These are phyloP conservation scores for Heliconius charithonia DNA, from an alignment of 2,888 invertebrate genomes.

Conservation along the genomic window DNA sequence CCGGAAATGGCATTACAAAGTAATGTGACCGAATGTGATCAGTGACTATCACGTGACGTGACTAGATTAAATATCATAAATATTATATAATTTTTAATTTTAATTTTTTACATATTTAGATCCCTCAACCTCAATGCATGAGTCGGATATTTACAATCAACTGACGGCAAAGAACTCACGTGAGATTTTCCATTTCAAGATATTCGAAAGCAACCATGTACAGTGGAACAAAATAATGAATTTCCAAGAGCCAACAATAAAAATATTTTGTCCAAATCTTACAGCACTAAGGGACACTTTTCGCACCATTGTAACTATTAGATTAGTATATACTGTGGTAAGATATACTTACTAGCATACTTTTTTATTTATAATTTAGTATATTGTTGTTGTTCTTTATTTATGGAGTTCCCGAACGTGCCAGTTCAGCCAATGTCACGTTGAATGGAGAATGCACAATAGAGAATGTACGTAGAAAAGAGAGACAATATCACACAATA, in stretches of 20 bases:
- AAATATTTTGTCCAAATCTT: conserved; percentile 80
- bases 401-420: no score
- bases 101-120: not conserved
- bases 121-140: conserved; percentile 51
- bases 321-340: conserved; percentile 81
- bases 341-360: not conserved
- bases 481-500: no score
- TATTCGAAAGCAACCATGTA: conserved; percentile 78
- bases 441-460: no score
- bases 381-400: no score
- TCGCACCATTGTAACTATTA: conserved; percentile 75
- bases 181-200: conserved; percentile 67
- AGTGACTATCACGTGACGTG: not conserved
- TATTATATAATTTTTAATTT: not conserved
- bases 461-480: no score
- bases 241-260: conserved; percentile 79
- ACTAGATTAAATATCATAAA: not conserved
- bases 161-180: conserved; percentile 61
- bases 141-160: conserved; percentile 62
- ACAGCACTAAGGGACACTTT: conserved; percentile 82
- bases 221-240: conserved; percentile 82
- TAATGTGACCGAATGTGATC: not conserved
- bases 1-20: not conserved
- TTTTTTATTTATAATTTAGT: not conserved
- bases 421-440: no score